Percentiles rank a stretch among this genome's conserved stretches.
phyloP scores from a whole-genome alignment of 2,888 invertebrate species.

The Melanophora roralis region DNA sequence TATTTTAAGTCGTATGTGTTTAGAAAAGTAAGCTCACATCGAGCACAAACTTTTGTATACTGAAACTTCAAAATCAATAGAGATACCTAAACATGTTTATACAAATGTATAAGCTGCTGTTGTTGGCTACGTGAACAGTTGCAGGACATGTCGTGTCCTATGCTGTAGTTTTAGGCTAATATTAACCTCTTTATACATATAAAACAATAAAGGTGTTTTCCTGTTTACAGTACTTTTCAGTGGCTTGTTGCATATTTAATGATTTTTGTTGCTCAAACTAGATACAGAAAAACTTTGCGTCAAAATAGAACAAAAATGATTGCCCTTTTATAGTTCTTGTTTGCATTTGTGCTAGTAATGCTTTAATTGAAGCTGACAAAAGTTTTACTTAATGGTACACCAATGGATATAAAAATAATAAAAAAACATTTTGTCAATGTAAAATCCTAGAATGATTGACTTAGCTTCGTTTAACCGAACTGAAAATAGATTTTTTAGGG shows the following conservation, averaged over 20 bases:
- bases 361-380: too few species aligned
- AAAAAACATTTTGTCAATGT: too few species aligned
- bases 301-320: too few species aligned
- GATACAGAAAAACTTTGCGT: not conserved
- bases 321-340: too few species aligned
- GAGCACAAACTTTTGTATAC: not conserved
- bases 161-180: constrained; percentile 41
- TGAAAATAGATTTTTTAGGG: too few species aligned
- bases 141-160: too few species aligned
- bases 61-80: too few species aligned
- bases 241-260: constrained; percentile 58
- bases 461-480: too few species aligned
- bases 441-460: too few species aligned
- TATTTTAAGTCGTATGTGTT: not conserved
- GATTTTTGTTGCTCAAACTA: constrained; percentile 11
- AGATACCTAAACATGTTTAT: not conserved
- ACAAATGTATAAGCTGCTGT: not conserved
- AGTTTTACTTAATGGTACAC: too few species aligned
- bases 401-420: too few species aligned
- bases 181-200: not conserved
- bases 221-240: constrained; percentile 43
- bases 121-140: constrained; percentile 1
- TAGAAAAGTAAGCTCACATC: not conserved
- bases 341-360: too few species aligned
- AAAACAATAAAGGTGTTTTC: constrained; percentile 59